These are phyloP conservation scores for Pygocentrus nattereri DNA, from an alignment of 2,797 vertebrate species.

Conservation along the genomic window DNA sequence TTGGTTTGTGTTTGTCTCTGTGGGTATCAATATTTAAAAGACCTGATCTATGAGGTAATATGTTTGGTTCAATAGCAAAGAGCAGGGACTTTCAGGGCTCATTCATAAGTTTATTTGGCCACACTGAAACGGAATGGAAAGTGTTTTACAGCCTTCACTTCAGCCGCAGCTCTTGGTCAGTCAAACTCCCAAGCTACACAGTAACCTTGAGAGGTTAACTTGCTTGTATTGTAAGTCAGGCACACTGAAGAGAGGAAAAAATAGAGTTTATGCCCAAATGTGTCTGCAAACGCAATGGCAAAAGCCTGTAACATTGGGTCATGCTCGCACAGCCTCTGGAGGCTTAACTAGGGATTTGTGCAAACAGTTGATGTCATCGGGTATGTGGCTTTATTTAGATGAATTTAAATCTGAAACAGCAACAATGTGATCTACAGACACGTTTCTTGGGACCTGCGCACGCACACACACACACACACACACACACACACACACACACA, in stretches of 20 bases:
- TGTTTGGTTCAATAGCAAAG: conserved; percentile 58
- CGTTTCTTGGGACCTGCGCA: conserved; percentile 26
- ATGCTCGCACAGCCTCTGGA: conserved; percentile 57
- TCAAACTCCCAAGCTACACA: neutral
- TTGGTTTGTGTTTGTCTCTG: conserved; percentile 44
- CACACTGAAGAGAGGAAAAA: conserved; percentile 1
- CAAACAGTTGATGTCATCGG: conserved; percentile 47
- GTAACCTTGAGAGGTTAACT: neutral
- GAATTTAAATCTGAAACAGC: conserved; percentile 57
- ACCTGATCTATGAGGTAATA: conserved; percentile 52
- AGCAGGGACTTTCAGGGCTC: neutral
- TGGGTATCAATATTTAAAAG: conserved; percentile 67
- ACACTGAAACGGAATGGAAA: neutral
- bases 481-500: neutral
- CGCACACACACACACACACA: neutral
- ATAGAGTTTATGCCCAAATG: neutral
- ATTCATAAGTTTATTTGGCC: neutral
- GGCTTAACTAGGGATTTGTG: conserved; percentile 64
- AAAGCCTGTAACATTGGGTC: conserved; percentile 23
- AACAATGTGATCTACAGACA: conserved; percentile 47
- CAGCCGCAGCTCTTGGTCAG: neutral
- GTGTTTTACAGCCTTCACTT: conserved; percentile 1
- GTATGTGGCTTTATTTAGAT: conserved; percentile 63
- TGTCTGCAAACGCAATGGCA: conserved; percentile 4
- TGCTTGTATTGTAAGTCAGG: conserved; percentile 42